Evolutionary conservation across 2,113 vertebrate species (phyloP), one percentile per base, ranked within the genome.

Genomic region (Amphiprion ocellaris): DNA sequence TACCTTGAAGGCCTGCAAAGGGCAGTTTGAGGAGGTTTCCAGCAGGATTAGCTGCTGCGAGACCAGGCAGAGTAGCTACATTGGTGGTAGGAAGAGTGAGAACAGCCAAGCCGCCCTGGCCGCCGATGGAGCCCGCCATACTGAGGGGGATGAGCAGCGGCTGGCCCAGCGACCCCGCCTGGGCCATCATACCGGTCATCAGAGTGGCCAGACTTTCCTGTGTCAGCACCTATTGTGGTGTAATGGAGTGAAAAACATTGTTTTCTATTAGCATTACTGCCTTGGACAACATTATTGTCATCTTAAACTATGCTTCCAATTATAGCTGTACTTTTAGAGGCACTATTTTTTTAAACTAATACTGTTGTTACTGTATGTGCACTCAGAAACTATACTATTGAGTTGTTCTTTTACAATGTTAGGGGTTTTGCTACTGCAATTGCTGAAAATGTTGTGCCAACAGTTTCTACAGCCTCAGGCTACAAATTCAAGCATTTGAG

Each of bases 101-200:
- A 83, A 99, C 95, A 69, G 97, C 97, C 91, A 99, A 94, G 81
- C 97, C 96, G 60, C 97, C 96, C 93, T 98, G 97, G 74, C 96
- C 95, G n/a, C 95, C 95, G 80, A 98, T 94, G 91, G 97, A 97
- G 86, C 96, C 96, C 53, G 96, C 96, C 97, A 99, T 96, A 89
- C 95, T 98, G 92, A 99, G 93, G 85, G 98, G 98, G 93, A 99
- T 98, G 93, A 99, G 95, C 93, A 99, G 92, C 77, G 98, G 97
- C 93, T 99, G 98, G 92, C 96, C 96, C 92, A 99, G 94, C 74
- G 97, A 95, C 80, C 97, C 97, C 59, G 97, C 96, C 85, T 97
- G 97, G 87, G 98, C 96, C 96, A 99, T 96, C 96, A 99, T 97
- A 79, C 97, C 96, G 53, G 97, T 98, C 97, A 99, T 96, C 95